Conservation (phyloP, 2,797 vertebrate genomes). For the Ptychadena robeensis region DNA sequence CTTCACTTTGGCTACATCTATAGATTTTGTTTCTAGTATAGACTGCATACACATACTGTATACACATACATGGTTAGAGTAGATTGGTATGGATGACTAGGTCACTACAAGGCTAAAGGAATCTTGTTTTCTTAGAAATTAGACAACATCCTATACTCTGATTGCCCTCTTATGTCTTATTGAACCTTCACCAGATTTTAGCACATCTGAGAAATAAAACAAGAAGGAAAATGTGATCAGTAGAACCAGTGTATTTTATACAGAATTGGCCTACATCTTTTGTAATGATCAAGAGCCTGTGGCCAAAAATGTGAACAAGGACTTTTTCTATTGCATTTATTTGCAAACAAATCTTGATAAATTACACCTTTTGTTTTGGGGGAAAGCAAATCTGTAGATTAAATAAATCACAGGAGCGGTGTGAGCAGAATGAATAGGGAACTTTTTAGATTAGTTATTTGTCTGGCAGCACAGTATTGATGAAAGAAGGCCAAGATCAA, state of each 20-base stretch:
- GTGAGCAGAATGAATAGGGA: conserved; percentile 39
- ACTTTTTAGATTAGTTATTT: conserved; percentile 31
- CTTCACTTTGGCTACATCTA: no score
- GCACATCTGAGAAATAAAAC: not conserved
- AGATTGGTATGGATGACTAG: no score
- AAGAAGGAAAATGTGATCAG: not conserved
- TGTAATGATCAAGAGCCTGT: not conserved
- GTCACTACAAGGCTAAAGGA: no score
- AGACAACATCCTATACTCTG: no score
- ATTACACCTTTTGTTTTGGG: conserved; percentile 12
- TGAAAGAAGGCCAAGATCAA: conserved; percentile 30
- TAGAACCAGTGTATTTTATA: not conserved
- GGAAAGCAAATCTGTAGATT: conserved; percentile 29
- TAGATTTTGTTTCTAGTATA: no score
- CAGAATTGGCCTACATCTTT: not conserved
- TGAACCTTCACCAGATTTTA: no score
- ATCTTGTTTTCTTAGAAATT: no score
- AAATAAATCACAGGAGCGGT: conserved; percentile 28
- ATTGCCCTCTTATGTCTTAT: no score
- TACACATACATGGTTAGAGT: no score
- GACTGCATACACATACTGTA: no score
- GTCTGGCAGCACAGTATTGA: conserved; percentile 34
- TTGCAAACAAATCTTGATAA: conserved; percentile 7
- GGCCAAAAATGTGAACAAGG: not conserved
- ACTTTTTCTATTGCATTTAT: conserved; percentile 23